Conservation (phyloP, 1,140 invertebrate genomes). For the Harlomillsia oculata region DNA sequence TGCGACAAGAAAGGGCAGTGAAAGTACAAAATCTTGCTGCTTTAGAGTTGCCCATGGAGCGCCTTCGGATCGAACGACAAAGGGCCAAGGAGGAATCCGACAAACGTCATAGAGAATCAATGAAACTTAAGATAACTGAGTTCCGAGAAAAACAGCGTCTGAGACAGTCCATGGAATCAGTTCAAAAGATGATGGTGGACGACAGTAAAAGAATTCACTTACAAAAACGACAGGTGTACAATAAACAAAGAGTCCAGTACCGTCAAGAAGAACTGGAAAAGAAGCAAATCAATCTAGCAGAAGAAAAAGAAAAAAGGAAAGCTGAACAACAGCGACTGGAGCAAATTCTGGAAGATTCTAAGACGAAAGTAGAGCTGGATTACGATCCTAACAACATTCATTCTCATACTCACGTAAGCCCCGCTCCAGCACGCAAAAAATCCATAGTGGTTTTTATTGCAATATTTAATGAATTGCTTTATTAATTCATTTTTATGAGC, state of each 20-base stretch:
- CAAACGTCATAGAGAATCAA: background rate
- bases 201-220: background rate
- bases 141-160: background rate
- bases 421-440: background rate
- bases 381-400: constrained; percentile 25
- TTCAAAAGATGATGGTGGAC: background rate
- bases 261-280: constrained; percentile 7
- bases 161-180: no score
- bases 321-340: background rate
- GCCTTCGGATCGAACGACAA: constrained; percentile 2
- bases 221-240: no score
- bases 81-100: background rate
- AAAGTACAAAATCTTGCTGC: constrained; percentile 9
- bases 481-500: background rate
- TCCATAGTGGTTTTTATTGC: background rate
- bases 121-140: background rate
- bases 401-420: constrained; percentile 25
- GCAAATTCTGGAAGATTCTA: constrained; percentile 16
- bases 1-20: constrained; percentile 23
- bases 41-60: constrained; percentile 11
- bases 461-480: background rate
- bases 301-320: constrained; percentile 10
- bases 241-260: constrained; percentile 4
- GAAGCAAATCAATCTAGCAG: background rate
- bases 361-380: constrained; percentile 26